These are phyloP conservation scores for Ennomos fuscantarius DNA, from an alignment of 2,888 invertebrate species.

Conservation along the genomic window DNA sequence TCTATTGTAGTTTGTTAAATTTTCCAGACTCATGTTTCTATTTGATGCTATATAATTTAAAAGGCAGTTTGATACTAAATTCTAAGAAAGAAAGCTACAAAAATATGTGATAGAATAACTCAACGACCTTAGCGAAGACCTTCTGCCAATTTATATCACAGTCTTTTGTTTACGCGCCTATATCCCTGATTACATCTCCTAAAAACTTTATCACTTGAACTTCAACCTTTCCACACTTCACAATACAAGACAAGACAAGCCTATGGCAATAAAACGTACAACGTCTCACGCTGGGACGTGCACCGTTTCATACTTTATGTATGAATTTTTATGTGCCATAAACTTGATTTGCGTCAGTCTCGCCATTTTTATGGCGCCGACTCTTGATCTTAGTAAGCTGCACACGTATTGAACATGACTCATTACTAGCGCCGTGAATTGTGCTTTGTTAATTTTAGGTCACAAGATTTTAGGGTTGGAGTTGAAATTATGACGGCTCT, in stretches of 20 bases:
- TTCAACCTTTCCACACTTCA: slow-evolving; percentile 22
- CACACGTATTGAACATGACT: slow-evolving; percentile 40
- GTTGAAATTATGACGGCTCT: no score
- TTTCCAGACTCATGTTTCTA: no score
- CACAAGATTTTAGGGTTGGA: background rate
- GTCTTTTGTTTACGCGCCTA: slow-evolving; percentile 23
- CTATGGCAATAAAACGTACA: slow-evolving; percentile 27
- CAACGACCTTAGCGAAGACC: background rate
- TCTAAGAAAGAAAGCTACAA: no score
- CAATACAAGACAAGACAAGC: slow-evolving; percentile 15
- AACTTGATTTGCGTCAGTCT: slow-evolving; percentile 38
- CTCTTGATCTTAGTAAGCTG: slow-evolving; percentile 34
- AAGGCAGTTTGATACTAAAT: no score
- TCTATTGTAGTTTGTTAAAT: no score
- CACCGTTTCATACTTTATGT: slow-evolving; percentile 28
- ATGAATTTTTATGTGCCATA: slow-evolving; percentile 41
- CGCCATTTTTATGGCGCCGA: slow-evolving; percentile 37
- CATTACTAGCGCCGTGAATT: slow-evolving; percentile 33
- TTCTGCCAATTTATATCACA: slow-evolving; percentile 1
- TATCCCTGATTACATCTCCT: slow-evolving; percentile 29
- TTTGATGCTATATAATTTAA: no score
- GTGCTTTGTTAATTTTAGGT: slow-evolving; percentile 25
- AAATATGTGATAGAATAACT: no score
- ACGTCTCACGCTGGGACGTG: slow-evolving; percentile 17
- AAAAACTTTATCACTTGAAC: slow-evolving; percentile 30